Base-by-base conservation (phyloP, 2,888 invertebrate species). In the Dasysyrphus tricinctus region DNA sequence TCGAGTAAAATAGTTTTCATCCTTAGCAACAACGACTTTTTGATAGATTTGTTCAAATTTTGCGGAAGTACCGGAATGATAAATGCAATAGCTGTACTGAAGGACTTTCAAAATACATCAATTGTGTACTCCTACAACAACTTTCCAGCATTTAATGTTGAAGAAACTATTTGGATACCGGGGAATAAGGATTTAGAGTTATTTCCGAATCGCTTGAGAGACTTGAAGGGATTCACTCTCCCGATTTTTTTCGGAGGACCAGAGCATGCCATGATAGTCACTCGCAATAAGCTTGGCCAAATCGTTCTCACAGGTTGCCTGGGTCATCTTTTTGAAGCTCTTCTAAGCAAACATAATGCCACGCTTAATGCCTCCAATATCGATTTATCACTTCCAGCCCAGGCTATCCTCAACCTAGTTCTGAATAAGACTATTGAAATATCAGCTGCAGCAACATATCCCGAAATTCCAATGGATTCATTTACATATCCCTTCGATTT, bases 1-100 rank as follows among this genome's bases (percentile, higher is more conserved):
- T 87, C 78, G 16, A 65, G 89, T 3, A 89, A 89, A 24, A 84
- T 90, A 3, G 69, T 91, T 5, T 90, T 91, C 67, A 34, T 91
- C 16, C 24, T 90, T 5, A 34, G 12, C 3, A 44, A 44, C 16
- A 9, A 11, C 2, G 9, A 5, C 1, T 51, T 24, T 1, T 6
- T 78, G 44, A 29, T 12, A 39, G 47, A 44, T 2, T 65, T 80
- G 32, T 78, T 70, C 0, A 37, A 24, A 44, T 69, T 61, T 29
- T 85, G 80, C 24, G 44, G 56, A 16, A 49, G 29, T 29, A 9
- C 63, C 42, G 37, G 69, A 37, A 77, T 87, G 16, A 54, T 83
- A 51, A 82, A 86, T 75, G 19, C 49, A 32, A 47, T 78, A 12
- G 73, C 78, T 16, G n/a, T 78, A 42, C 63, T 69, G 54, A 61